phyloP scores from a whole-genome alignment of 2,797 vertebrate species.

The Centroberyx gerrardi region DNA sequence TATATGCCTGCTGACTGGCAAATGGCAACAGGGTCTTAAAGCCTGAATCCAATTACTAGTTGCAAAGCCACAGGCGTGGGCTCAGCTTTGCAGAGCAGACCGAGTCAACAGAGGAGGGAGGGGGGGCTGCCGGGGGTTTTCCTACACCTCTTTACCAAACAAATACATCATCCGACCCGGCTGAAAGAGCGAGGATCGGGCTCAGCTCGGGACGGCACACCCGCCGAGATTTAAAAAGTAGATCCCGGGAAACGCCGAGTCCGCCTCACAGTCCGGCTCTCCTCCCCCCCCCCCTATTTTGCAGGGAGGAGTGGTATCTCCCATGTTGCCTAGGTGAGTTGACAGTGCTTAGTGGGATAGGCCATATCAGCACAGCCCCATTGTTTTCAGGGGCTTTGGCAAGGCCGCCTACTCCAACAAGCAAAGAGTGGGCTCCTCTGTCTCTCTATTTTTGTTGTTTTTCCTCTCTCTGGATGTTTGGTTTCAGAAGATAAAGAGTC shows the following conservation, averaged over 20 bases:
- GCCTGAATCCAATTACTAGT: conserved; percentile 83
- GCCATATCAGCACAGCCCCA: conserved; percentile 71
- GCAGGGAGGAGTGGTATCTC: conserved; percentile 69
- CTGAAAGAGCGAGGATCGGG: no score
- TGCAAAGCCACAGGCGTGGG: conserved; percentile 69
- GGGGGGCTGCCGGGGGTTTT: neutral
- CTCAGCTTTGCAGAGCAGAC: conserved; percentile 47
- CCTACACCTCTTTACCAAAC: neutral
- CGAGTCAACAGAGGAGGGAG: conserved; percentile 22
- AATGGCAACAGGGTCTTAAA: conserved; percentile 69
- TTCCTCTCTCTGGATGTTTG: conserved; percentile 49
- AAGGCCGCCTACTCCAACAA: conserved; percentile 29
- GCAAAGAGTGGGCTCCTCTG: conserved; percentile 41
- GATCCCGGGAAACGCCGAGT: fast-evolving
- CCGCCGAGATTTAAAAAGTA: neutral
- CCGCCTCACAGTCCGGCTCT: neutral
- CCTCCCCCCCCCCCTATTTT: conserved; percentile 39
- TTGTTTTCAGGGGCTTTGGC: conserved; percentile 77
- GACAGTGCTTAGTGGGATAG: conserved; percentile 70
- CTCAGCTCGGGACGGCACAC: fast-evolving
- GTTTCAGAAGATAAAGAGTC: conserved; percentile 30
- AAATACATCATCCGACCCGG: fast-evolving
- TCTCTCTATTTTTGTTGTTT: neutral
- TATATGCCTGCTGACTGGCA: conserved; percentile 33
- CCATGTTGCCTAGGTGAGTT: conserved; percentile 83